Base-by-base conservation (phyloP, 2,888 invertebrate species). In the Itoplectis maculator region DNA sequence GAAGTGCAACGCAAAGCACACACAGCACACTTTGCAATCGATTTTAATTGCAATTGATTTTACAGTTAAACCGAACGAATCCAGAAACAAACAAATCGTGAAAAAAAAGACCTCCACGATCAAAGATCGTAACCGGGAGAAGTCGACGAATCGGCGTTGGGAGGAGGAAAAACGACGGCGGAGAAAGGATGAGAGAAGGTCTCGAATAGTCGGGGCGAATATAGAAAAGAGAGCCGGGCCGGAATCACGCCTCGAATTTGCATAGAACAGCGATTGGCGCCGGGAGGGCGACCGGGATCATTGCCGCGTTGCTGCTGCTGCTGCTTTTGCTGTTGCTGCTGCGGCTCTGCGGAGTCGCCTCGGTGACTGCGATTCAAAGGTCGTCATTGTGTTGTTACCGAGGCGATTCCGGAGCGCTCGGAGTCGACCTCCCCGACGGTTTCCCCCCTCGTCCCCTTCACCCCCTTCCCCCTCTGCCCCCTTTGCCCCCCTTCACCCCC, bases 201-300 rank as follows among this genome's bases (percentile, higher is more conserved):
- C n/a, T 68, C 3, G 65, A 70, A 74, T n/a, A n/a, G n/a, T 73
- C 72, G 81, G 72, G 69, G 70, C 47, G 54, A 69, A 81, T 68
- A 81, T 59, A 78, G 75, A 73, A 73, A 77, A 72, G 70, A 81
- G 79, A 77, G 56, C 70, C 70, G 15, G 35, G 42, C 73, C 75
- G 77, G 79, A 85, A 84, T 86, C 84, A 84, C 83, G 83, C 79
- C 82, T 82, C 74, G 70, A 69, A 84, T 86, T 86, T 86, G 83
- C 86, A 84, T 86, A 86, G 79, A 82, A 81, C 83, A 83, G 68
- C 82, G 77, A 81, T 81, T 70, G 76, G n/a, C 29, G 29, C 29
- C 49, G 59, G 35, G 59, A 20, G 23, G 65, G 23, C 54, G 77
- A 73, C 54, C 70, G 79, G 47, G 82, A 76, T 82, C 75, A 70